Conservation (phyloP, 2,888 invertebrate species). For the Epicampocera succincta region DNA sequence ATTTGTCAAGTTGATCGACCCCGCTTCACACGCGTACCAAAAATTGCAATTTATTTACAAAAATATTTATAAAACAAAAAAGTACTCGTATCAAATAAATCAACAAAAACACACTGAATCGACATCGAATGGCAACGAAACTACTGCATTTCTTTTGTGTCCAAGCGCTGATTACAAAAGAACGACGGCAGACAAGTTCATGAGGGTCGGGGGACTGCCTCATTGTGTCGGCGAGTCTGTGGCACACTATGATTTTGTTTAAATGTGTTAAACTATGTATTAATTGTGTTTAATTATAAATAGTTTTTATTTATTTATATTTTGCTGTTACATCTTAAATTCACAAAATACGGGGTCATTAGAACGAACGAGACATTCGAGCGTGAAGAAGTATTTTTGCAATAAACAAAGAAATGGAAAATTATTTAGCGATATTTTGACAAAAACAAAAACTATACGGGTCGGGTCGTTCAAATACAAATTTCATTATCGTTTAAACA, state of each 20-base stretch:
- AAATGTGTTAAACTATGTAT: neutral
- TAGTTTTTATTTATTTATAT: conserved; percentile 20
- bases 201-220: conserved; percentile 17
- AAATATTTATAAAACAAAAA: conserved; percentile 26
- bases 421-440: conserved; percentile 27
- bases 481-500: no score
- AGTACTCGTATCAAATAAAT: conserved; percentile 5
- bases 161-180: neutral
- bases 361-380: conserved; percentile 5
- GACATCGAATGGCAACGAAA: neutral
- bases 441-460: neutral
- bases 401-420: conserved; percentile 44
- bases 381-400: conserved; percentile 21
- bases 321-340: conserved; percentile 21
- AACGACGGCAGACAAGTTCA: neutral
- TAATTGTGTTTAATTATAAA: conserved; percentile 24
- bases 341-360: conserved; percentile 37
- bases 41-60: conserved; percentile 54
- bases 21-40: neutral
- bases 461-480: neutral
- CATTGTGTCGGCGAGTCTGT: neutral
- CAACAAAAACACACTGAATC: neutral
- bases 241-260: neutral
- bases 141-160: conserved; percentile 12
- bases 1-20: conserved; percentile 7